A percentile compares a stretch with the other conserved stretches of the same genome.
These are phyloP conservation scores for Holothuria scabra DNA, from an alignment of 53 echinoderm and acorn worm genomes.

Conservation along the genomic window DNA sequence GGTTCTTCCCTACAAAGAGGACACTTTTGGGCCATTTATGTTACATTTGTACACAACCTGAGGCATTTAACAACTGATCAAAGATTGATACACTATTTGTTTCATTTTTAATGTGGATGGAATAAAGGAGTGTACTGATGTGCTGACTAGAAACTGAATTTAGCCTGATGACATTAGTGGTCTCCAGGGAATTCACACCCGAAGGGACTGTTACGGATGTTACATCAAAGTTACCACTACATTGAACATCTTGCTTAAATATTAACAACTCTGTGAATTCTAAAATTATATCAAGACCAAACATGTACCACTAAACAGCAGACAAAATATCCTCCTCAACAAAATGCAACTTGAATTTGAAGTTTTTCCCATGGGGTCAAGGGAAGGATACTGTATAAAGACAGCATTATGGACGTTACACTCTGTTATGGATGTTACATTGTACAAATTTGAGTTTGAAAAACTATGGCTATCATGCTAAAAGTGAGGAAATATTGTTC, in stretches of 20 bases:
- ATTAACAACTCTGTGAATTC: neutral
- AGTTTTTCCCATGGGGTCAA: neutral
- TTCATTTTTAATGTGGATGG: neutral
- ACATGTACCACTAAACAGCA: no score
- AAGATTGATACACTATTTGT: neutral
- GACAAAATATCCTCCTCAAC: no score
- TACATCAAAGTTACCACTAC: no score
- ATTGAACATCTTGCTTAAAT: neutral
- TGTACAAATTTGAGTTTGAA: no score
- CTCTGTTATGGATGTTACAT: no score
- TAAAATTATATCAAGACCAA: no score
- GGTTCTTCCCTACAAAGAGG: no score
- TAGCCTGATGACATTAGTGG: neutral
- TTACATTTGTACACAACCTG: slow-evolving; percentile 14
- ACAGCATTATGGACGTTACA: slow-evolving; percentile 12
- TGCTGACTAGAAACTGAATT: neutral
- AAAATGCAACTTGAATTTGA: neutral
- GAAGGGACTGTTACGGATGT: no score
- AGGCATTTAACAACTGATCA: neutral
- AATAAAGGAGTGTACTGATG: neutral
- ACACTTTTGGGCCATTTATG: no score
- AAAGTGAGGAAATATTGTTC: neutral
- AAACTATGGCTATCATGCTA: no score
- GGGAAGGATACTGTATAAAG: neutral
- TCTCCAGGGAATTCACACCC: no score